Percentiles rank a stretch among this genome's conserved stretches.
Evolutionary conservation across 2,888 invertebrate species (phyloP).

Genomic region (Drosophila tanythrix): DNA sequence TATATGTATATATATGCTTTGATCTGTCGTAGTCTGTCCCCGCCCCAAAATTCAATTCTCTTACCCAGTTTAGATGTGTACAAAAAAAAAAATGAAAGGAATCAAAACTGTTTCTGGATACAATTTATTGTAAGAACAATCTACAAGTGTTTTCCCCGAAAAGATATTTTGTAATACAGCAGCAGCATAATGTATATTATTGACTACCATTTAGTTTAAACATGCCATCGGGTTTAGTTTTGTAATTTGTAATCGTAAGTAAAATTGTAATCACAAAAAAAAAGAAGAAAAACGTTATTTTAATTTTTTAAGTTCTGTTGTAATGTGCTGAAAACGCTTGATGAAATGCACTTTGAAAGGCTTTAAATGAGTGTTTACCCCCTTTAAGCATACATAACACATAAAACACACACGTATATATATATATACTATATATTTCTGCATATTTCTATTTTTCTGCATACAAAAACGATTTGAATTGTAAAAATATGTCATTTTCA

Average conservation of each 20-base stretch:
- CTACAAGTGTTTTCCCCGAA: conserved; percentile 32
- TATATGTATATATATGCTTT: conserved; percentile 47
- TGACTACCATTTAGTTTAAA: conserved; percentile 72
- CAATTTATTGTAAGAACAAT: conserved; percentile 43
- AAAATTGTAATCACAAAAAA: conserved; percentile 37
- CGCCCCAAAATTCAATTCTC: conserved; percentile 35
- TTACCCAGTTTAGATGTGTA: conserved; percentile 68
- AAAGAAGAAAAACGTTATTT: conserved; percentile 66
- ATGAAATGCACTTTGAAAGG: conserved; percentile 56
- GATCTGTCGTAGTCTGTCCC: conserved; percentile 48
- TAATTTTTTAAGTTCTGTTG: conserved; percentile 71
- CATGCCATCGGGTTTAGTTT: conserved; percentile 75
- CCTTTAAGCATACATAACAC: conserved; percentile 34
- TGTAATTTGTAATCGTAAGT: conserved; percentile 54
- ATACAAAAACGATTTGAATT: conserved; percentile 24
- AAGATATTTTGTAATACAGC: conserved; percentile 44
- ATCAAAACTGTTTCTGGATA: conserved; percentile 46
- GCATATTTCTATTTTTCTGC: conserved; percentile 34
- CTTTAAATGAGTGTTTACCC: conserved; percentile 52
- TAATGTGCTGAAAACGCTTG: conserved; percentile 66
- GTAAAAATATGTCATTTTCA: conserved; percentile 5
- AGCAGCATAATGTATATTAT: conserved; percentile 64
- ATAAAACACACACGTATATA: conserved; percentile 42
- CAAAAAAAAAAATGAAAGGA: conserved; percentile 38
- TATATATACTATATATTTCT: conserved; percentile 35